Conservation (phyloP, 2,113 vertebrate genomes). For the Fregata magnificens region DNA sequence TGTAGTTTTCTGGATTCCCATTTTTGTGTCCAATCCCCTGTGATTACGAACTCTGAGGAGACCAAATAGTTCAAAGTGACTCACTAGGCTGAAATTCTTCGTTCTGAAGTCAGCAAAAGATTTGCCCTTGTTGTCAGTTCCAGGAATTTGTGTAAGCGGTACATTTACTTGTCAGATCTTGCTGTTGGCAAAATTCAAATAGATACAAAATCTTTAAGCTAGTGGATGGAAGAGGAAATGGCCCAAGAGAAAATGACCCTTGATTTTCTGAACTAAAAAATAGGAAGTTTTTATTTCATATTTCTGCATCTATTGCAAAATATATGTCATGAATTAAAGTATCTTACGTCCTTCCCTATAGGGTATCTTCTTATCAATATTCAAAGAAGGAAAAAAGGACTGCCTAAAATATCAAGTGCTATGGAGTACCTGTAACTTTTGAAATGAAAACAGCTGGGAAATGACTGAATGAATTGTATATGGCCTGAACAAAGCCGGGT, state of each 20-base stretch:
- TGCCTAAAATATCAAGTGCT: background rate
- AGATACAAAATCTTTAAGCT: background rate
- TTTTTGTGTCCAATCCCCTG: background rate
- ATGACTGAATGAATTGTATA: background rate
- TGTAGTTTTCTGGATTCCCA: background rate
- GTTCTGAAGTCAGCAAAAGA: background rate
- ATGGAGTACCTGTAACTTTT: background rate
- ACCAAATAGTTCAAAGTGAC: background rate
- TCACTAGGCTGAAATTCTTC: background rate
- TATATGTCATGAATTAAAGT: background rate
- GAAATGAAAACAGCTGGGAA: background rate
- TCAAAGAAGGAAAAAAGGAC: background rate
- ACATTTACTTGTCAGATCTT: background rate
- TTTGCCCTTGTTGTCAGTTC: background rate
- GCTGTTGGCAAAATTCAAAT: slow-evolving; percentile 33
- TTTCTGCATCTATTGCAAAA: background rate
- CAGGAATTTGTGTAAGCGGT: rapidly evolving
- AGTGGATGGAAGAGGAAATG: background rate
- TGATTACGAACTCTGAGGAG: background rate
- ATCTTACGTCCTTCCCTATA: background rate
- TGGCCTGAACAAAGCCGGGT: background rate
- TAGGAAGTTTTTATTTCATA: background rate
- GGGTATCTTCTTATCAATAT: background rate
- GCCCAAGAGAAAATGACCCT: background rate
- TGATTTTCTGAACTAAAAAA: background rate